Percentiles rank a stretch among this genome's conserved stretches.
Evolutionary conservation across 2,113 vertebrate species (phyloP).

Genomic region (Corythornis cristatus): DNA sequence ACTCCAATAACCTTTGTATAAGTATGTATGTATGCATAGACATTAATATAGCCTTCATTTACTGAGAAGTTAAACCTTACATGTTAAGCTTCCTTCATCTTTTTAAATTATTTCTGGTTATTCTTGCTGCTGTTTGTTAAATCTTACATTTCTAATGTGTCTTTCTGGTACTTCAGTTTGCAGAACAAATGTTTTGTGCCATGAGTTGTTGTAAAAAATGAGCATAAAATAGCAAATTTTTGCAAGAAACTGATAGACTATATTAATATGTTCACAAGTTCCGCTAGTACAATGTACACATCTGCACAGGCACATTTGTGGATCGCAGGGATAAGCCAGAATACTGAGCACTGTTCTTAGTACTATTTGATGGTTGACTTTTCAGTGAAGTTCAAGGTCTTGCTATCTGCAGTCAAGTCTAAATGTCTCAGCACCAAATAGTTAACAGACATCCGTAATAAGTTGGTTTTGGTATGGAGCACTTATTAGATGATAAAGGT

Average conservation of each 20-base stretch:
- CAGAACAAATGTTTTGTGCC: background rate
- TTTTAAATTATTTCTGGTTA: background rate
- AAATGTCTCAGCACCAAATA: background rate
- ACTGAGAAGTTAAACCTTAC: background rate
- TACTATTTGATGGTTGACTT: background rate
- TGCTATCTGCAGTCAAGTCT: background rate
- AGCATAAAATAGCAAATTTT: background rate
- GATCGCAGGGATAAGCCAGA: background rate
- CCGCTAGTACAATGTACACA: fast-evolving
- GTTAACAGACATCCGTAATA: background rate
- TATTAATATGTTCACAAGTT: background rate
- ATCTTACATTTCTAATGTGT: background rate
- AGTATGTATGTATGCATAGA: background rate
- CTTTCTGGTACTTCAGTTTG: background rate
- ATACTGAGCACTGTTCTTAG: background rate
- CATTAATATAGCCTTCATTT: background rate
- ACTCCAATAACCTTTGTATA: background rate
- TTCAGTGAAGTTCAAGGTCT: background rate
- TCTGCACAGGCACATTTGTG: background rate
- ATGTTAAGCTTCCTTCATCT: background rate
- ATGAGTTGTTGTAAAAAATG: background rate
- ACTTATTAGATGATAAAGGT: background rate
- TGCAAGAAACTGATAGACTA: background rate
- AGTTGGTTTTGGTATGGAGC: background rate
- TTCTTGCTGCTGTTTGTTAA: background rate